Base-by-base conservation (phyloP, 2,113 vertebrate genomes). In the Pantherophis guttatus region DNA sequence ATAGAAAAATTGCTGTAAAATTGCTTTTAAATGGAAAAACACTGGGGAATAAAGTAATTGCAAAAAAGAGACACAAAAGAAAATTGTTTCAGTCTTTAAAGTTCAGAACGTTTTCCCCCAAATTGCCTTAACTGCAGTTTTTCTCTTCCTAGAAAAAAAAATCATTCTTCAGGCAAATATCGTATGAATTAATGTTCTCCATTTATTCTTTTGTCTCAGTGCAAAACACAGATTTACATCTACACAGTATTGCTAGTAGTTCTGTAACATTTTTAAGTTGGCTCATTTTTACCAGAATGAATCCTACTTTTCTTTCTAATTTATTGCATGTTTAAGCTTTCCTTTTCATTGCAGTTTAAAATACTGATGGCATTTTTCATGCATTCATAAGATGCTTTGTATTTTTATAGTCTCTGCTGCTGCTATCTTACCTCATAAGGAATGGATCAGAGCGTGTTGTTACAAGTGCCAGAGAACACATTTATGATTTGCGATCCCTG, bases 401-500 rank as follows among this genome's bases (percentile, higher is more conserved):
- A 94, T 98, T 96, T 97, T 96, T 96, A 95, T 98, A 99, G 99
- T 99, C 99, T 54, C 96, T 99, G 97, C 97, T 99, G 94, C 98
- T 99, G 96, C 98, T 99, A 96, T 98, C 98, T 95, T 99, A 99
- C 98, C 98, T 99, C 97, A 99, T 99, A 98, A 98, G 98, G 97
- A 99, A 99, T 94, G 99, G 99, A 97, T 99, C 99, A 95, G 99
- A 99, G 98, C 98, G 99, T 95, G 99, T 99, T 97, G 99, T 99
- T 97, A 99, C 99, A 97, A 99, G 99, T 96, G 96, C 98, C 97
- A 98, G 99, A 98, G 99, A 99, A 98, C 99, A 99, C 98, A 98
- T 99, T 97, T 99, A 99, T 98, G 99, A 99, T 98, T 98, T 99
- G 97, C 98, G 99, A 97, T 99, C 99, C 95, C 98, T 99, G 97